These are phyloP conservation scores for Paracentrotus lividus DNA, from an alignment of 53 echinoderm and acorn worm species.

Conservation along the genomic window DNA sequence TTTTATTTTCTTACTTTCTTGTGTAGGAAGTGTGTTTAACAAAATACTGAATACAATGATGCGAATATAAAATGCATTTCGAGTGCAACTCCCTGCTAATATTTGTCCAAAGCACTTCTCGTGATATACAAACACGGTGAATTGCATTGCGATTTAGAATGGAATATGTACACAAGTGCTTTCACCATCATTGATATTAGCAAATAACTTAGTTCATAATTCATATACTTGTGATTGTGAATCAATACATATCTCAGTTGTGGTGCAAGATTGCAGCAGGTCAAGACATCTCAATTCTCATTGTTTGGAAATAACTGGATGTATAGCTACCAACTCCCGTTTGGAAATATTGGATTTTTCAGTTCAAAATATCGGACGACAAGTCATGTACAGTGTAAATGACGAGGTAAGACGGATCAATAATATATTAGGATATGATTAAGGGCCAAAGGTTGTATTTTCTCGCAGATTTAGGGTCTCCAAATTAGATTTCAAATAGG, in stretches of 20 bases:
- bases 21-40: too few species aligned
- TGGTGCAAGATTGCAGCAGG: not conserved
- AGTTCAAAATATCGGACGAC: not conserved
- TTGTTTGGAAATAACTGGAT: not conserved
- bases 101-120: not conserved
- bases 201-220: not conserved
- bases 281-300: not conserved
- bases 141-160: not conserved
- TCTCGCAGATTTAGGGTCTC: too few species aligned
- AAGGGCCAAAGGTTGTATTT: too few species aligned
- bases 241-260: not conserved
- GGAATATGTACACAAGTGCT: not conserved
- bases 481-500: too few species aligned
- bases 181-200: not conserved
- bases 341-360: not conserved
- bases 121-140: not conserved
- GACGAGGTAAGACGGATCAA: not conserved
- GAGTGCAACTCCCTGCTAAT: too few species aligned
- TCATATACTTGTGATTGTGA: not conserved
- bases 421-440: too few species aligned
- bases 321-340: not conserved
- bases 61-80: too few species aligned
- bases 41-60: too few species aligned
- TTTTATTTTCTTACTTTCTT: too few species aligned
- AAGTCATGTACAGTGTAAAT: constrained; percentile 1